phyloP scores from a whole-genome alignment of 2,797 vertebrate species.

The Simalia tracyae region DNA sequence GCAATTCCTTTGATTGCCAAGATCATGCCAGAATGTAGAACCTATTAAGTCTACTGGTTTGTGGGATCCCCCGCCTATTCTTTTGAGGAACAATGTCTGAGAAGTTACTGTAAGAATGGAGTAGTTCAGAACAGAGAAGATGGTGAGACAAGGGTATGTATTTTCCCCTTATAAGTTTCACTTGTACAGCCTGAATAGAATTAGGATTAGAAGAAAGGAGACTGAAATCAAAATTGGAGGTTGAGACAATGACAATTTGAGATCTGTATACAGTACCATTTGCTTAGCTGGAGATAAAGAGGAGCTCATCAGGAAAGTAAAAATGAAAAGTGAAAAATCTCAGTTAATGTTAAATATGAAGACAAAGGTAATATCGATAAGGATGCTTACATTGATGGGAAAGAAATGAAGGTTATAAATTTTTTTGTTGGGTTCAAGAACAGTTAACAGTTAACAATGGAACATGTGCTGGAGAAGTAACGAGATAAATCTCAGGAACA shows the following conservation, averaged over 20 bases:
- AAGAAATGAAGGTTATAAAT: background rate
- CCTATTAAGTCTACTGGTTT: background rate
- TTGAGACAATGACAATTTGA: background rate
- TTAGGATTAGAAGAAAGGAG: background rate
- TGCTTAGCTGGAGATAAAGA: background rate
- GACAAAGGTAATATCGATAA: background rate
- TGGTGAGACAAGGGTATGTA: too few species aligned
- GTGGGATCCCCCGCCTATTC: background rate
- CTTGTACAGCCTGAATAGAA: background rate
- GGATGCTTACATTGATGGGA: background rate
- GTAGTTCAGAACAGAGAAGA: background rate
- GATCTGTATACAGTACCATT: background rate
- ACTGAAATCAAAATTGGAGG: background rate
- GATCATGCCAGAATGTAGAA: background rate
- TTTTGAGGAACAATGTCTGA: background rate
- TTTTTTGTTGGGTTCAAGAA: background rate
- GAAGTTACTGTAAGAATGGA: background rate
- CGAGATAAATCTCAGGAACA: background rate
- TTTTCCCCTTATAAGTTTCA: background rate
- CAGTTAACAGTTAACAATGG: background rate
- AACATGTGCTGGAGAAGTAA: background rate
- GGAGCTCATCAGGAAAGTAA: background rate
- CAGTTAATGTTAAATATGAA: background rate
- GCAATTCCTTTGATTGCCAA: background rate
- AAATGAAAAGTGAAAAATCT: background rate